phyloP scores from a whole-genome alignment of 1,140 invertebrate genomes.

The Lucilia cuprina region DNA sequence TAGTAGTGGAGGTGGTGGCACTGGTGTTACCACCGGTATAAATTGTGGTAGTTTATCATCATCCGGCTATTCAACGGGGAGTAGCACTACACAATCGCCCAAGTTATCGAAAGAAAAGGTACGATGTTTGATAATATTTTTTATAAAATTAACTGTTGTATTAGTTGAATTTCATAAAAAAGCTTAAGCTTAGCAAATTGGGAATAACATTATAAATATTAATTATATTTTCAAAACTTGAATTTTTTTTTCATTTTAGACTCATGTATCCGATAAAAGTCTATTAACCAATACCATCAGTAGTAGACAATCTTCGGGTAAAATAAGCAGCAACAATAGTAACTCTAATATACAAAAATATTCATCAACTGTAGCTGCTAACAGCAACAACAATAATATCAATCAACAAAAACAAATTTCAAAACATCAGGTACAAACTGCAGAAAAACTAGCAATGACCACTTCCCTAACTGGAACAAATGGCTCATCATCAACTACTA shows the following conservation, averaged over 20 bases:
- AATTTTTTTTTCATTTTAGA: background rate
- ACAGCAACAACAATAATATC: background rate
- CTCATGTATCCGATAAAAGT: background rate
- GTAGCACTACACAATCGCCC: background rate
- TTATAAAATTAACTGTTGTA: too few relatives aligned
- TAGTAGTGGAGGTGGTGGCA: background rate
- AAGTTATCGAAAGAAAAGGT: constrained; percentile 13
- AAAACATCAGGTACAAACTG: background rate
- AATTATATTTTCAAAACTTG: too few relatives aligned
- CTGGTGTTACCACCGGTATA: background rate
- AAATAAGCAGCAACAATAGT: background rate
- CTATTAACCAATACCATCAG: background rate
- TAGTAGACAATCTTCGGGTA: background rate
- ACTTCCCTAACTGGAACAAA: background rate
- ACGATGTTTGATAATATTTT: background rate
- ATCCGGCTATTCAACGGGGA: background rate
- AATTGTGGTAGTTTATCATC: background rate
- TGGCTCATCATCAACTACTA: background rate
- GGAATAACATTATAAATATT: too few relatives aligned
- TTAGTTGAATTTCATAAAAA: too few relatives aligned
- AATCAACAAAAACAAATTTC: background rate
- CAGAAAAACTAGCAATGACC: background rate
- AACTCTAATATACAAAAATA: background rate
- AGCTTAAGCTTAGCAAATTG: too few relatives aligned
- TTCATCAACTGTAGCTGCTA: background rate